Evolutionary conservation across 2,113 vertebrate species (phyloP).

Genomic region (Zeus faber): DNA sequence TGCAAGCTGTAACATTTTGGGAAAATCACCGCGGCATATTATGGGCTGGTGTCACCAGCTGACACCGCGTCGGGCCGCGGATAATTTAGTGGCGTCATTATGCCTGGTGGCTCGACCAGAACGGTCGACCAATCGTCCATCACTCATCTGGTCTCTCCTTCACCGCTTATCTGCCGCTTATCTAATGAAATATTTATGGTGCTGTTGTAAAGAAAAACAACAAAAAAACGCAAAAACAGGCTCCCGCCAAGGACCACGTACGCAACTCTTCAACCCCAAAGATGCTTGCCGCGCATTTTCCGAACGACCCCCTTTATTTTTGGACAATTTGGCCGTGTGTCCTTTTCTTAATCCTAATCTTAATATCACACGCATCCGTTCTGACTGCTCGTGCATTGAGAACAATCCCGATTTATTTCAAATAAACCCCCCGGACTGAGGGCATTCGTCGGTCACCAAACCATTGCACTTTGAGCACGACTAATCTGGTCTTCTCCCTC

Average conservation of each 20-base stretch:
- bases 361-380: too few species aligned
- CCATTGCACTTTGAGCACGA: too few species aligned
- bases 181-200: constrained; percentile 70
- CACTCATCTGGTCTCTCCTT: constrained; percentile 39
- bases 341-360: too few species aligned
- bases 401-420: too few species aligned
- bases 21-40: too few species aligned
- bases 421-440: too few species aligned
- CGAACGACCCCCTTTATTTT: neutral
- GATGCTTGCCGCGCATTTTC: constrained; percentile 37
- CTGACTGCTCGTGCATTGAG: too few species aligned
- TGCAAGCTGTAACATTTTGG: too few species aligned
- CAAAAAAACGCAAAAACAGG: constrained; percentile 13
- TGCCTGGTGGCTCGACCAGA: constrained; percentile 51
- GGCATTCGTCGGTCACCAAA: too few species aligned
- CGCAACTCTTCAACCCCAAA: constrained; percentile 49
- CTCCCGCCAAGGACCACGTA: constrained; percentile 46
- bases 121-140: constrained; percentile 35
- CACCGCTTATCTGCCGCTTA: constrained; percentile 46
- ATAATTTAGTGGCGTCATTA: constrained; percentile 33
- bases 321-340: too few species aligned
- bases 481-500: too few species aligned
- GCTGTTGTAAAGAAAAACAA: constrained; percentile 36
- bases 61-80: neutral
- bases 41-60: too few species aligned